Conservation (phyloP, 2,888 invertebrate genomes). For the Agrochola macilenta region DNA sequence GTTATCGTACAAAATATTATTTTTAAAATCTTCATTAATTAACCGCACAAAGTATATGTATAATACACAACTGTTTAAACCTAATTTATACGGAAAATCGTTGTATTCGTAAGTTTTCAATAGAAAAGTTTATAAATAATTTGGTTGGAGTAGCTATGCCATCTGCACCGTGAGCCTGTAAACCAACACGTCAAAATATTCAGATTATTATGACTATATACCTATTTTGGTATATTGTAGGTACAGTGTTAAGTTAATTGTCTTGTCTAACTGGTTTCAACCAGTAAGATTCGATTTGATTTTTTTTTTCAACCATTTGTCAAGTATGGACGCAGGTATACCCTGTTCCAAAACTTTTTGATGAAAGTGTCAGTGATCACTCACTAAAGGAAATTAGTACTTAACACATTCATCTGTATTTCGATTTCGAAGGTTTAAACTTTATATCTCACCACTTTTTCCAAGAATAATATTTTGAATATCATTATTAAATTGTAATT, state of each 20-base stretch:
- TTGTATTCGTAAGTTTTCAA: conserved; percentile 14
- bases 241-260: background rate
- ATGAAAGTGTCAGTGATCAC: background rate
- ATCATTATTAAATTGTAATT: background rate
- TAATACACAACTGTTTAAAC: conserved; percentile 37
- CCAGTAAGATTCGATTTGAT: background rate
- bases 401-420: background rate
- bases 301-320: too few relatives aligned
- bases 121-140: conserved; percentile 7
- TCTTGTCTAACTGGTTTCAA: background rate
- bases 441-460: background rate
- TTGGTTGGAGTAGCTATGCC: background rate
- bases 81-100: conserved; percentile 9
- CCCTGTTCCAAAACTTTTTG: background rate
- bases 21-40: background rate
- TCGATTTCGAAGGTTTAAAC: background rate
- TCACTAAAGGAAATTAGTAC: background rate
- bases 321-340: background rate
- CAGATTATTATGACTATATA: background rate
- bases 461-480: background rate
- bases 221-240: background rate
- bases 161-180: too few relatives aligned
- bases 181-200: background rate
- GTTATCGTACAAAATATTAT: conserved; percentile 3
- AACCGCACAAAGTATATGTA: background rate